Conservation (phyloP, 2,113 vertebrate genomes). For the Passer montanus region DNA sequence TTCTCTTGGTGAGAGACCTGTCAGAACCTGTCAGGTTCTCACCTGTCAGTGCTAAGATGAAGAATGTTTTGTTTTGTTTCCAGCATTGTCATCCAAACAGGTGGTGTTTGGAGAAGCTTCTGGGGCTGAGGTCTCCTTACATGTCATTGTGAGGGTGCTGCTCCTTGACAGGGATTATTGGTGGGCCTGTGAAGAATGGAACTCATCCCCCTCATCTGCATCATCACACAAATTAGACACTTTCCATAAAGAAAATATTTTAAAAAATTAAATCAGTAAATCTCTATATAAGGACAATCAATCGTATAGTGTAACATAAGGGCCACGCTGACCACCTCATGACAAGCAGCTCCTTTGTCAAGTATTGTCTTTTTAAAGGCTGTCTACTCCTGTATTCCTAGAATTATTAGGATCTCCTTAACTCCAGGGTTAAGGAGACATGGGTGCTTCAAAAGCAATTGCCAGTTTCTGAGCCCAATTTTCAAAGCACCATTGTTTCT, state of each 20-base stretch:
- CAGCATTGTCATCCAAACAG: neutral
- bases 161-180: neutral
- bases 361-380: neutral
- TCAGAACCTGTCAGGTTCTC: neutral
- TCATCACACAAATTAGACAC: neutral
- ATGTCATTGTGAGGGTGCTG: neutral
- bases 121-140: neutral
- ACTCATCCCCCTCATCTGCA: neutral
- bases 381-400: neutral
- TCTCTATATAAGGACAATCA: neutral
- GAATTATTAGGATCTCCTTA: neutral
- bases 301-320: rapidly evolving
- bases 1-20: neutral
- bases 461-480: neutral
- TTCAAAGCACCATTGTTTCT: neutral
- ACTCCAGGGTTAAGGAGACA: neutral
- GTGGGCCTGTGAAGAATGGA: neutral
- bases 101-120: rapidly evolving
- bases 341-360: neutral
- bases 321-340: neutral
- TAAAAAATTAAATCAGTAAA: neutral
- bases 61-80: neutral
- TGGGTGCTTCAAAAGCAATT: neutral
- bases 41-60: neutral
- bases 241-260: neutral